Conservation (phyloP, 2,888 invertebrate genomes). For the Nezara viridula region DNA sequence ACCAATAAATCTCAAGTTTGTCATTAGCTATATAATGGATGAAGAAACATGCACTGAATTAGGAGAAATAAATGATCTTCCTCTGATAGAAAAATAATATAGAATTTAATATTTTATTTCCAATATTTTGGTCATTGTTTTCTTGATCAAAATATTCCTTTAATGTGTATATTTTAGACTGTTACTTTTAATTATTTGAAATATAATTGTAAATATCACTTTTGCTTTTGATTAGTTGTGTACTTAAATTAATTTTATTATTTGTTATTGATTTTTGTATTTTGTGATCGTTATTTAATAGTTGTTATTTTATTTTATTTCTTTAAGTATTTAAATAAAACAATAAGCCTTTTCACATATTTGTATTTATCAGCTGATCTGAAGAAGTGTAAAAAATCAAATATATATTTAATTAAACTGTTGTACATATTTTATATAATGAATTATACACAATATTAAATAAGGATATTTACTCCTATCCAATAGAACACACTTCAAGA, state of each 20-base stretch:
- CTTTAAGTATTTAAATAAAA: not conserved
- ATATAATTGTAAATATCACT: conserved; percentile 34
- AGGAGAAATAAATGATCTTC: conserved; percentile 79
- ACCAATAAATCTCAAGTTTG: conserved; percentile 78
- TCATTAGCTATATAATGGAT: conserved; percentile 82
- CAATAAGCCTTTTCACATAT: conserved; percentile 30
- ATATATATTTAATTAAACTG: conserved; percentile 46
- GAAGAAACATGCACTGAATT: conserved; percentile 85
- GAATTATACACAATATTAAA: not conserved
- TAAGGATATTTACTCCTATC: not conserved
- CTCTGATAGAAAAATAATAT: conserved; percentile 67
- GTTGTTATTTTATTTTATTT: not conserved
- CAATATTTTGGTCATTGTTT: conserved; percentile 17
- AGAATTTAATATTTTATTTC: conserved; percentile 36
- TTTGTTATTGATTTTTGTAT: conserved; percentile 36
- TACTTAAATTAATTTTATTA: conserved; percentile 46
- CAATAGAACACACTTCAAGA: not conserved
- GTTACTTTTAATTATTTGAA: conserved; percentile 32
- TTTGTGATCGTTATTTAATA: conserved; percentile 29
- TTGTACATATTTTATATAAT: conserved; percentile 29
- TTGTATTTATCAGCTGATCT: conserved; percentile 37
- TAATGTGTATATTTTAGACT: conserved; percentile 38
- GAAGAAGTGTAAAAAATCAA: conserved; percentile 30
- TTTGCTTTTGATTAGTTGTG: not conserved
- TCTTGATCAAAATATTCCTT: conserved; percentile 35